Conservation (phyloP, 2,113 vertebrate genomes). For the Myotis brandtii region DNA sequence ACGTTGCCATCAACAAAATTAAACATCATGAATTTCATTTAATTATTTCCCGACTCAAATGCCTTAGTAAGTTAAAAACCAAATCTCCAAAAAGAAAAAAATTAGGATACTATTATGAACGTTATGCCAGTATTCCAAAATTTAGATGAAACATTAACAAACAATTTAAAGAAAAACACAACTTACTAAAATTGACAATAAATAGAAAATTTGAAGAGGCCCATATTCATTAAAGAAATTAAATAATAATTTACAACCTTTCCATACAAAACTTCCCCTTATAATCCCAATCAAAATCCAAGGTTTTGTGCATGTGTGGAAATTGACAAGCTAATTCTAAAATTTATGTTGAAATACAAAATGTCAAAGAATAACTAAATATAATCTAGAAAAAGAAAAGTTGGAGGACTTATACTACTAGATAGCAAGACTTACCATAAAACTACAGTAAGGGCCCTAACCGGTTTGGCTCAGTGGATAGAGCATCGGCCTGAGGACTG, state of each 20-base stretch:
- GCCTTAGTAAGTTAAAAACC: background rate
- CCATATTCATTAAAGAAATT: background rate
- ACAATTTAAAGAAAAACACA: background rate
- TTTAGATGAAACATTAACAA: background rate
- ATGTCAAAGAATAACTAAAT: background rate
- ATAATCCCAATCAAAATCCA: background rate
- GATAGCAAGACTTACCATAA: background rate
- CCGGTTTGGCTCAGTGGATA: too few relatives aligned
- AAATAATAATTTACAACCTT: background rate
- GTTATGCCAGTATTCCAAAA: background rate
- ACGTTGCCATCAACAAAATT: background rate
- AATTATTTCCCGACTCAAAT: background rate
- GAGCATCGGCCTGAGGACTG: too few relatives aligned
- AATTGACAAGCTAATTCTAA: background rate
- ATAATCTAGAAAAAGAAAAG: background rate
- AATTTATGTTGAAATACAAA: background rate
- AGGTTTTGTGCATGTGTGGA: background rate
- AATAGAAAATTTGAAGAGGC: background rate
- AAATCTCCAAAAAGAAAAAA: background rate
- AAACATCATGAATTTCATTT: background rate
- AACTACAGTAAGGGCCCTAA: background rate
- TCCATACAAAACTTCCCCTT: background rate
- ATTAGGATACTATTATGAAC: background rate
- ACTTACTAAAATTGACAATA: slow-evolving; percentile 26
- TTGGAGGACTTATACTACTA: background rate